Percentiles rank a stretch among this genome's conserved stretches.
These are phyloP conservation scores for Notamacropus eugenii DNA, from an alignment of 2,797 vertebrate genomes.

Conservation along the genomic window DNA sequence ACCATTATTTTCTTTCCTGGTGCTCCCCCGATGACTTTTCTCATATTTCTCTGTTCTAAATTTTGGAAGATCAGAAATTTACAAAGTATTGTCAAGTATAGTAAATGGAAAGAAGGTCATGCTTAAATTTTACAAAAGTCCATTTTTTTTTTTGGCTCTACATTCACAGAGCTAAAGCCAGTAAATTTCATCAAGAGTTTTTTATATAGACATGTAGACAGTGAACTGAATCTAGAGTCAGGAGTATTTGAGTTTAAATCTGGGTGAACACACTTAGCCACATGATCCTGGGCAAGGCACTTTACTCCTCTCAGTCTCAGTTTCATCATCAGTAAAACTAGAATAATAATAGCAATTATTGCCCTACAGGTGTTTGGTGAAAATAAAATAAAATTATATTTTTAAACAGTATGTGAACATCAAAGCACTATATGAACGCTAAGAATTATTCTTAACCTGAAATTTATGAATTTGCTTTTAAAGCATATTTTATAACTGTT, in stretches of 20 bases:
- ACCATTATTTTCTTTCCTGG: slow-evolving; percentile 22
- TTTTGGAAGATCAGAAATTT: slow-evolving; percentile 14
- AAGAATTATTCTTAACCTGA: background rate
- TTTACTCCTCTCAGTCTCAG: background rate
- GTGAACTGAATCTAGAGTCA: background rate
- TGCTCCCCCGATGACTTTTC: background rate
- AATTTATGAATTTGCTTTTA: background rate
- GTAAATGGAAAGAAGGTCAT: background rate
- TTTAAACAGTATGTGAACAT: background rate
- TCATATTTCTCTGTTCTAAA: background rate
- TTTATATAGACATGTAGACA: background rate
- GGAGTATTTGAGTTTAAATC: background rate
- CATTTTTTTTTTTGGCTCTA: background rate
- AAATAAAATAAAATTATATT: background rate
- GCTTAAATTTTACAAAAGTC: background rate
- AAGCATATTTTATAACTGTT: background rate
- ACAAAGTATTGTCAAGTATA: background rate
- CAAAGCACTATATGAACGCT: background rate
- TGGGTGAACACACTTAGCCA: background rate
- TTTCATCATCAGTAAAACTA: background rate
- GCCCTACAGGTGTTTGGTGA: background rate
- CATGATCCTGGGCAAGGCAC: too few species aligned
- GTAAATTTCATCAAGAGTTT: background rate
- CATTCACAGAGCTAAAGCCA: background rate
- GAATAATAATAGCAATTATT: background rate